Evolutionary conservation across 2,797 vertebrate genomes (phyloP).

Genomic region (Myioborus melanocephalus): DNA sequence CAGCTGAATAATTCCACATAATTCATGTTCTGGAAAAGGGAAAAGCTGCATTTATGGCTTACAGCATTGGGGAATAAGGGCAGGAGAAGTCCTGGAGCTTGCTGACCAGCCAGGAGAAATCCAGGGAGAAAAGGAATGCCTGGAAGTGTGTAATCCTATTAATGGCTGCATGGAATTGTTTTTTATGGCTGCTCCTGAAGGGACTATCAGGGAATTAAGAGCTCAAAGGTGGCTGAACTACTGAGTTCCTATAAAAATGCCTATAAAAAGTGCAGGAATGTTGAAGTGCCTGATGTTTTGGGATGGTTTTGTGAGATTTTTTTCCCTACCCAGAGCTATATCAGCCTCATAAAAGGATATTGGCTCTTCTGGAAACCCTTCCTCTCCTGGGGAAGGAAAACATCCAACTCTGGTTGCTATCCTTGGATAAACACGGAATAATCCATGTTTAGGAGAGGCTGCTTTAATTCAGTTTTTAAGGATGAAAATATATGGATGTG

Average conservation of each 20-base stretch:
- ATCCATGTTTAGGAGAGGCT: not conserved
- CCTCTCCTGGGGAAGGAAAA: not conserved
- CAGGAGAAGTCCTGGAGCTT: not conserved
- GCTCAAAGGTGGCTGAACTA: constrained; percentile 15
- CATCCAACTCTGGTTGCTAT: not conserved
- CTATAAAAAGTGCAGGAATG: constrained; percentile 2
- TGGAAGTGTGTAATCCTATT: not conserved
- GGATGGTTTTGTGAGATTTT: not conserved
- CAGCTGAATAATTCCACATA: fast-evolving
- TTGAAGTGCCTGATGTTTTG: not conserved
- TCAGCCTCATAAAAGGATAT: not conserved
- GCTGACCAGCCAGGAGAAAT: not conserved
- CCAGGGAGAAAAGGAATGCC: not conserved
- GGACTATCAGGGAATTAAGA: constrained; percentile 34
- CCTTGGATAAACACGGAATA: not conserved
- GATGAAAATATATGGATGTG: not conserved
- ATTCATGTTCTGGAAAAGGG: not conserved
- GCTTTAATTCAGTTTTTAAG: not conserved
- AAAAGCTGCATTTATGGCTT: not conserved
- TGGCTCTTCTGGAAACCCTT: not conserved
- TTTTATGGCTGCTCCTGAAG: not conserved
- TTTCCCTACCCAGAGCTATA: fast-evolving
- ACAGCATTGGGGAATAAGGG: not conserved
- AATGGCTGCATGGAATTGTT: not conserved
- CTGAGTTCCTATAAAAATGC: constrained; percentile 18